A percentile compares a stretch with the other conserved stretches of the same genome.
phyloP scores from a whole-genome alignment of 2,888 invertebrate genomes.

The Malthinus flaveolus region DNA sequence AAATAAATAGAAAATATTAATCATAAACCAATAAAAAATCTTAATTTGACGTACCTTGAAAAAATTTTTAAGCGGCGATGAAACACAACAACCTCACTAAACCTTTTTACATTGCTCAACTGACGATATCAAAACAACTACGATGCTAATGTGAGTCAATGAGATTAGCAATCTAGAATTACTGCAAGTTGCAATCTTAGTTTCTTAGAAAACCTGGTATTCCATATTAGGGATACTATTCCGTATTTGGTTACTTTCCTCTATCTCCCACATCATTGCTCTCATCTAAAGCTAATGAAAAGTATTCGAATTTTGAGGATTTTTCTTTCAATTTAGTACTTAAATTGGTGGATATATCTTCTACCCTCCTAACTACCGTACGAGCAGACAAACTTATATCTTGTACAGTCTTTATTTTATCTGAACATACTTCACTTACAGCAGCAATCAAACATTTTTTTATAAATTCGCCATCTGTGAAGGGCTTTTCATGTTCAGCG shows the following conservation, averaged over 20 bases:
- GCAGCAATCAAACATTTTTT: constrained; percentile 39
- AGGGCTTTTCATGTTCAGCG: constrained; percentile 38
- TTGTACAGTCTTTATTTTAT: constrained; percentile 36
- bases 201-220: background rate
- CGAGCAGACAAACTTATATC: constrained; percentile 31
- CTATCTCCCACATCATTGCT: constrained; percentile 38
- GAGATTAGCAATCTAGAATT: background rate
- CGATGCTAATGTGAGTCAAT: background rate
- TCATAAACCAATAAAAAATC: background rate
- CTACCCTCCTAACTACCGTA: constrained; percentile 26
- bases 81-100: background rate
- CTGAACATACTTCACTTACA: constrained; percentile 36
- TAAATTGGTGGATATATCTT: constrained; percentile 29
- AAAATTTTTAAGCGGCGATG: background rate
- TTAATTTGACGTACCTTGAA: background rate
- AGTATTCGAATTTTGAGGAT: constrained; percentile 33
- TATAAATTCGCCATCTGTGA: constrained; percentile 37
- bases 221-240: background rate
- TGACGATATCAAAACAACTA: background rate
- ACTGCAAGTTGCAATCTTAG: background rate
- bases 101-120: background rate
- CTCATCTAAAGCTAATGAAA: constrained; percentile 36
- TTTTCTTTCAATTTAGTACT: constrained; percentile 25
- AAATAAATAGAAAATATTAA: background rate
- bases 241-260: background rate